Percentiles rank a stretch among this genome's conserved stretches.
phyloP scores from a whole-genome alignment of 2,888 invertebrate species.

The Platycnemis pennipes region DNA sequence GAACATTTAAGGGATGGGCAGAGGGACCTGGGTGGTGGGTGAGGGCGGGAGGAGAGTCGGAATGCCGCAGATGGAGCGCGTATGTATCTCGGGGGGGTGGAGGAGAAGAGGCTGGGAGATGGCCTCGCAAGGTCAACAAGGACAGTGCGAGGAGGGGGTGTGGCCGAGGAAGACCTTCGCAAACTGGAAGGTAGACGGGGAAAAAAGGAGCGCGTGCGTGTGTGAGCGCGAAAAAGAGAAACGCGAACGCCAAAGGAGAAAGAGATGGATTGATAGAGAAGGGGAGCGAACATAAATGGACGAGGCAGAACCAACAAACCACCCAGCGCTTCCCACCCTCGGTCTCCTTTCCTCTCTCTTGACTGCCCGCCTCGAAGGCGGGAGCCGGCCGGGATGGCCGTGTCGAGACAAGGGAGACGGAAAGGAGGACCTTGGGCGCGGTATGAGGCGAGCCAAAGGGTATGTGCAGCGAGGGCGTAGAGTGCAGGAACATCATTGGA shows the following conservation, averaged over 20 bases:
- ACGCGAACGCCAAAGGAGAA: neutral
- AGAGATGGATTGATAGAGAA: neutral
- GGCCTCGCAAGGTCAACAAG: slow-evolving; percentile 47
- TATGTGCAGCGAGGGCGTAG: no score
- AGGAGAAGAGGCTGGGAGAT: neutral
- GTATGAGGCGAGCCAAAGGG: neutral
- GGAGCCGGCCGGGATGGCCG: neutral
- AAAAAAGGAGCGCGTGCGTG: neutral
- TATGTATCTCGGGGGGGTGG: neutral
- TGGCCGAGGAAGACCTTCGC: slow-evolving; percentile 32
- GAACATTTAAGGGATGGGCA: neutral
- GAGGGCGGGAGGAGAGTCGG: neutral
- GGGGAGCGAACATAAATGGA: neutral
- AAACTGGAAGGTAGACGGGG: neutral
- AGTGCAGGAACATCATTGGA: no score
- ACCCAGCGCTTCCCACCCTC: neutral
- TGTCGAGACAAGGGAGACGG: neutral
- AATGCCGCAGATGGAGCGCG: neutral
- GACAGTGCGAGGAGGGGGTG: neutral
- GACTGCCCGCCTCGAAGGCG: neutral
- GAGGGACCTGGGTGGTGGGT: neutral
- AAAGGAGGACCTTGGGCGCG: neutral
- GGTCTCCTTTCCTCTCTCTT: neutral
- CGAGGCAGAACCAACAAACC: neutral
- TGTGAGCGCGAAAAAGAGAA: neutral